Evolutionary conservation across 2,113 vertebrate genomes (phyloP), one percentile per base, ranked within the genome.

Genomic region (Edolisoma coerulescens): DNA sequence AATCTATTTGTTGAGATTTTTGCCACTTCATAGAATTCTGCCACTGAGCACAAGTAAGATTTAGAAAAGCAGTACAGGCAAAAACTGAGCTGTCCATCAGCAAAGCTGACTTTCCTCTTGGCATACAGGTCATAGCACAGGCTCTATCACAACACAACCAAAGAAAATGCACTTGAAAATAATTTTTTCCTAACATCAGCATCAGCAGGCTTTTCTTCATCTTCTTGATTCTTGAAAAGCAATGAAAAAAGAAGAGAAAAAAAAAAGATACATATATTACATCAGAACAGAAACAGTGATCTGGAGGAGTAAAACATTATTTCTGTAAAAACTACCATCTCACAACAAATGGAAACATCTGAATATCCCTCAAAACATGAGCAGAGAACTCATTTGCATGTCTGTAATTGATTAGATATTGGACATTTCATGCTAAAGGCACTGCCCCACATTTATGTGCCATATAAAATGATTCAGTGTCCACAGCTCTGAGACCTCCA

Each of bases 171-270:
- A 88, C 52, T 94, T 60, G n/a, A 94, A 87, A 92, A 83, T 57
- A 63, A 22, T 70, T 63, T 89, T 95, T 84, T 96, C 50, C 97
- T 97, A 97, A 97, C 97, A 95, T 86, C 77, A 80, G 61, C 22
- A 92, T 86, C 93, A 87, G 80, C 71, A 89, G 94, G 64, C 80
- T 95, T 97, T 94, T 96, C 96, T 93, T 97, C 84, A 56, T 92
- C 97, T 87, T 98, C 97, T 75, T 90, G 94, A 93, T 90, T 63
- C 98, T 98, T 96, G 97, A 90, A 89, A 92, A 90, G 96, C 95
- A 76, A 89, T 79, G 89, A 56, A 70, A 86, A 78, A 65, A 63
- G 8, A 79, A 61, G 22, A 79, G 44, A 37, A 27, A 57, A 74
- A 71, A 84, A 75, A 28, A 57, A 79, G 4, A 63, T 4, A 89